These are phyloP conservation scores for Phortica magna DNA, from an alignment of 2,888 invertebrate genomes.

Conservation along the genomic window DNA sequence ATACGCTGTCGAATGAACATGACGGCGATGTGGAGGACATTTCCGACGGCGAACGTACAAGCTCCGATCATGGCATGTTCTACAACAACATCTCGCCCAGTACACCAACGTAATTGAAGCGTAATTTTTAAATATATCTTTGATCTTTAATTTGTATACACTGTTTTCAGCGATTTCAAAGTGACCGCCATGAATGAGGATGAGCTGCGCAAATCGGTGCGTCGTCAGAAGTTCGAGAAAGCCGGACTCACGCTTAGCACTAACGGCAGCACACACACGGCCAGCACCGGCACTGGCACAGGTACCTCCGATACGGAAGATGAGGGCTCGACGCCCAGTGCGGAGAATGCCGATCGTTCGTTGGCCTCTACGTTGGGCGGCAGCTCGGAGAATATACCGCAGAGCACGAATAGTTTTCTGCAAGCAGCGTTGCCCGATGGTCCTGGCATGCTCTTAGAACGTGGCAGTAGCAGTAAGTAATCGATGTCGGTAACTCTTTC, in stretches of 20 bases:
- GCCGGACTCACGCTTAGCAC: slow-evolving; percentile 77
- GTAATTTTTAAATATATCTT: neutral
- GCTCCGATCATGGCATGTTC: slow-evolving; percentile 87
- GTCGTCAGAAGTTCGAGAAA: slow-evolving; percentile 83
- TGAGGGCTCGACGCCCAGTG: slow-evolving; percentile 88
- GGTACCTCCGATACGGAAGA: slow-evolving; percentile 88
- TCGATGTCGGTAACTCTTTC: neutral
- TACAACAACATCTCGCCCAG: slow-evolving; percentile 81
- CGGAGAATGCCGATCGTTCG: slow-evolving; percentile 87
- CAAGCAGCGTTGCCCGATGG: slow-evolving; percentile 77
- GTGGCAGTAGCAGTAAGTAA: slow-evolving; percentile 74
- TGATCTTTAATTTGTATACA: too few relatives aligned
- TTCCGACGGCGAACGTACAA: slow-evolving; percentile 88
- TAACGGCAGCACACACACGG: slow-evolving; percentile 78
- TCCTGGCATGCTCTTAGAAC: slow-evolving; percentile 74
- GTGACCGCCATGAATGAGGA: slow-evolving; percentile 93
- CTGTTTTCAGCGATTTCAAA: slow-evolving; percentile 87
- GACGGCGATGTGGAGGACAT: slow-evolving; percentile 93
- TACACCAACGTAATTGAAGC: slow-evolving; percentile 76
- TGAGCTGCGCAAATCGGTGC: slow-evolving; percentile 87
- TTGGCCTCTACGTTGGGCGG: slow-evolving; percentile 83
- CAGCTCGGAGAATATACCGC: slow-evolving; percentile 82
- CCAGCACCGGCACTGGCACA: slow-evolving; percentile 80
- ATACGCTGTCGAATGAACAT: slow-evolving; percentile 85
- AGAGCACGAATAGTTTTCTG: slow-evolving; percentile 74